These are phyloP conservation scores for Himalopsyche japonica DNA, from an alignment of 2,888 invertebrate genomes.

Conservation along the genomic window DNA sequence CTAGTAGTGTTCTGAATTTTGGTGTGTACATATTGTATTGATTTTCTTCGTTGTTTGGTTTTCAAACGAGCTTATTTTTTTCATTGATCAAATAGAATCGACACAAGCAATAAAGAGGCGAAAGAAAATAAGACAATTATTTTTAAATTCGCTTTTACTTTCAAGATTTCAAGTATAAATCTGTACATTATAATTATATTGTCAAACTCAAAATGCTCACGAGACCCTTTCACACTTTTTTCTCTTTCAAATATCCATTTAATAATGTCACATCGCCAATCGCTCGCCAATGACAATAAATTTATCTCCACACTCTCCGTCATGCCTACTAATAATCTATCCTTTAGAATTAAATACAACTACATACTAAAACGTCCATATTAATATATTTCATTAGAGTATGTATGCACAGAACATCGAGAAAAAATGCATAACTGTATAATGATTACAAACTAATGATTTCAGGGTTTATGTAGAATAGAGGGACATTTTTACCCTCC, in stretches of 20 bases:
- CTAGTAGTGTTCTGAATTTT: too few species aligned
- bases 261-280: background rate
- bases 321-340: background rate
- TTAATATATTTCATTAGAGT: background rate
- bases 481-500: background rate
- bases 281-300: background rate
- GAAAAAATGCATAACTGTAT: background rate
- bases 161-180: constrained; percentile 35
- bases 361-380: background rate
- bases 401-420: constrained; percentile 17
- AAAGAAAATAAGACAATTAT: constrained; percentile 6
- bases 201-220: background rate
- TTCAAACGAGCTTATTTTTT: too few species aligned
- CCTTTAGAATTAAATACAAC: background rate
- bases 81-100: too few species aligned
- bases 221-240: background rate
- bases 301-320: background rate
- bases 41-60: too few species aligned
- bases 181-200: constrained; percentile 33
- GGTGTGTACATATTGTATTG: too few species aligned
- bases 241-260: background rate
- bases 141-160: constrained; percentile 27
- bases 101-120: too few species aligned
- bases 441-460: background rate
- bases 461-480: background rate